Percentiles rank a stretch among this genome's conserved stretches.
These are phyloP conservation scores for Eucera pruinosa DNA, from an alignment of 2,888 invertebrate species.

Conservation along the genomic window DNA sequence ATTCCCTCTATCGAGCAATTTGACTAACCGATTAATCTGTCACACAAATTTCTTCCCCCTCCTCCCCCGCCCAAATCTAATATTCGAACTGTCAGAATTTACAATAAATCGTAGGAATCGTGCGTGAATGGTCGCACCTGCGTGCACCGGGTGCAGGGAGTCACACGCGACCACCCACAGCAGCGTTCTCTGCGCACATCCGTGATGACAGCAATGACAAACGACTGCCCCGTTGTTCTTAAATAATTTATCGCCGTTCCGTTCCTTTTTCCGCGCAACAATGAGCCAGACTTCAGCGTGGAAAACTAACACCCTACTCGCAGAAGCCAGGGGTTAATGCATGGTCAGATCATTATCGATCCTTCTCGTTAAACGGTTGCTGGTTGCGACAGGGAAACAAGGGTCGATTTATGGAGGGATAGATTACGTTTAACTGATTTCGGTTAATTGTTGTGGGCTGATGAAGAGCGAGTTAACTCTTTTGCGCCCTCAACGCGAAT, in stretches of 20 bases:
- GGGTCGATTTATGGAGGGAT: conserved; percentile 21
- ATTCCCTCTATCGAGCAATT: not conserved
- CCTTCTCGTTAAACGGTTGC: conserved; percentile 16
- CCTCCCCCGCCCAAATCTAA: not conserved
- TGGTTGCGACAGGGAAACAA: conserved; percentile 12
- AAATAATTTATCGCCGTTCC: conserved; percentile 46
- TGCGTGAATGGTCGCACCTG: conserved; percentile 48
- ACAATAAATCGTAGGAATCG: conserved; percentile 35
- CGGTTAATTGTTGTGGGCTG: conserved; percentile 34
- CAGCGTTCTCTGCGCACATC: conserved; percentile 13
- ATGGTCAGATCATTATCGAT: conserved; percentile 49
- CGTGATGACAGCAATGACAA: conserved; percentile 52
- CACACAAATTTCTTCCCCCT: not conserved
- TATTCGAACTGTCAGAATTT: not conserved
- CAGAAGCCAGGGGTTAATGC: conserved; percentile 6
- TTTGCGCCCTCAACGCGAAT: conserved; percentile 19
- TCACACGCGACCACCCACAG: conserved; percentile 30
- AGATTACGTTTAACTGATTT: conserved; percentile 39
- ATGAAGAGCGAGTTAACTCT: conserved; percentile 20
- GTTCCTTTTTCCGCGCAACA: conserved; percentile 1
- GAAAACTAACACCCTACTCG: not conserved
- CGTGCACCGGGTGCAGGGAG: conserved; percentile 44
- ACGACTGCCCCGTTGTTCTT: conserved; percentile 50
- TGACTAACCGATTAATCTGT: not conserved
- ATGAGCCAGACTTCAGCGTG: conserved; percentile 2